Evolutionary conservation across 2,888 invertebrate genomes (phyloP), one percentile per base, ranked within the genome.

Genomic region (Balanococcus diminutus): DNA sequence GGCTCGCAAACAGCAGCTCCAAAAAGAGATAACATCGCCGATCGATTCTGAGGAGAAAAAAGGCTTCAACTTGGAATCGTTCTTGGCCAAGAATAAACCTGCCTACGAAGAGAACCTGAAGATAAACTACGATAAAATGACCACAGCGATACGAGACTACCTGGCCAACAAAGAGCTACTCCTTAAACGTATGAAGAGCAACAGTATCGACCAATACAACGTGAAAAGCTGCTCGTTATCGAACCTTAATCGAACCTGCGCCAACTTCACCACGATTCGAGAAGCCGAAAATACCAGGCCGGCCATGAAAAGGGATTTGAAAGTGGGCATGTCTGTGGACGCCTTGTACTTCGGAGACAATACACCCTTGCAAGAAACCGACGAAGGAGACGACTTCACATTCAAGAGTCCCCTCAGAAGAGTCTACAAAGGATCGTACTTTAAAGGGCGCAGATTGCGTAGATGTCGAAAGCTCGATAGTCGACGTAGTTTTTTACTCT

Each of bases 401-500:
- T 81, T 82, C 25, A 86, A 86, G 61, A 28, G 81, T 42, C 81
- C 81, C 28, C 14, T 86, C 39, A 28, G 87, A 67, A 46, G 82
- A 61, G 19, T 85, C 39, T 84, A 87, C 85, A 51, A 87, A 86
- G 56, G 87, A 75, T 11, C 85, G 46, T 87, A 86, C 82, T 86
- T 88, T 81, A 88, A 88, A 87, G 87, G 88, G 2, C 87, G 88
- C 67, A 88, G 88, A 82, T 86, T 88, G 46, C 87, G 88, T 19
- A 87, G 88, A 46, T 82, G 87, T 31, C 88, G 88, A 56, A 88
- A 88, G 72, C 84, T 88, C 42, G 88, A 88, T 19, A 86, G 88
- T 72, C 88, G 88, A 82, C 86, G 88, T 81, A 88, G 88, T 79
- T 88, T 88, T 85, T 87, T 88, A 51, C 87, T 88, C 8, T 87